Evolutionary conservation across 2,888 invertebrate genomes (phyloP).

Genomic region (Eremobia ochroleuca): DNA sequence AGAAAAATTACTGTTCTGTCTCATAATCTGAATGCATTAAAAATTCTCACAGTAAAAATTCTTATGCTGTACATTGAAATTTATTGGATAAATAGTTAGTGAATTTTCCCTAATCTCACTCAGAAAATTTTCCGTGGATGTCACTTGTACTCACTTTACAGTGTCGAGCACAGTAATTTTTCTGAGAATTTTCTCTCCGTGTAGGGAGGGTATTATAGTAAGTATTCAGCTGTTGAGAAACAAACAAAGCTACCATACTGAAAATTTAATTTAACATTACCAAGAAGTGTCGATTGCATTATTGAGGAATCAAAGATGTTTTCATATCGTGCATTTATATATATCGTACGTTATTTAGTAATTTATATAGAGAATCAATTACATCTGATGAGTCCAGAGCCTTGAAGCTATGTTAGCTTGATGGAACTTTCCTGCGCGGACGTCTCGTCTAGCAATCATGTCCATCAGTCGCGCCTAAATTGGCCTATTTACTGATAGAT

Average conservation of each 20-base stretch:
- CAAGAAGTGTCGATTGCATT: conserved; percentile 21
- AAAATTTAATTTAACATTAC: conserved; percentile 19
- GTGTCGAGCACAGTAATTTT: too few species aligned
- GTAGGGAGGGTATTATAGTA: conserved; percentile 7
- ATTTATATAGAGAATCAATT: conserved; percentile 41
- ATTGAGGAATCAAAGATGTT: conserved; percentile 21
- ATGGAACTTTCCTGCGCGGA: conserved; percentile 57
- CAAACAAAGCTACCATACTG: conserved; percentile 10
- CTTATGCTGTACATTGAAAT: too few species aligned
- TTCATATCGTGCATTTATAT: not conserved
- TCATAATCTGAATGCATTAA: too few species aligned
- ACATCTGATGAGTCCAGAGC: conserved; percentile 42
- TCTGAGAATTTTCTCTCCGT: too few species aligned
- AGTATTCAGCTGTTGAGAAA: conserved; percentile 4
- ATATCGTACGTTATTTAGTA: not conserved
- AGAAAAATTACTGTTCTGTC: too few species aligned
- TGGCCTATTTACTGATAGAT: conserved; percentile 66
- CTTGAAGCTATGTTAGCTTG: conserved; percentile 61
- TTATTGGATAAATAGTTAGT: too few species aligned
- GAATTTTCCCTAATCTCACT: too few species aligned
- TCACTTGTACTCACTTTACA: too few species aligned
- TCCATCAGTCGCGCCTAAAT: conserved; percentile 66
- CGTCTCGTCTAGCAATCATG: conserved; percentile 62
- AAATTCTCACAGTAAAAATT: too few species aligned
- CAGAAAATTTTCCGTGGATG: too few species aligned